These are phyloP conservation scores for Myotis pilosus DNA, from an alignment of 2,797 vertebrate genomes.

Conservation along the genomic window DNA sequence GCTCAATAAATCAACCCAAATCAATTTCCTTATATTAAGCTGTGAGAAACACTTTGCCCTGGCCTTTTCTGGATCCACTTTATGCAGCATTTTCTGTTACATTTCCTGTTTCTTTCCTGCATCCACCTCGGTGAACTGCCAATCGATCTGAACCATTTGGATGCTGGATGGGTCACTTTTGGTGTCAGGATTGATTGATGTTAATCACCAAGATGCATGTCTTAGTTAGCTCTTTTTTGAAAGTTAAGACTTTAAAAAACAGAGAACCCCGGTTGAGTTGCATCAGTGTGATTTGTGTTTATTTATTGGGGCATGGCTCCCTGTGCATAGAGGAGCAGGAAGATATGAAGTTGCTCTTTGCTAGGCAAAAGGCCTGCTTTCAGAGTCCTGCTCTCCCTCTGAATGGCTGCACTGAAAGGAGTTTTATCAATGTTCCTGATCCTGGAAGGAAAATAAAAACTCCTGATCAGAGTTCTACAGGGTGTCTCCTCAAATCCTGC, in stretches of 20 bases:
- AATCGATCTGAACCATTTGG: slow-evolving; percentile 2
- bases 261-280: neutral
- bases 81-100: neutral
- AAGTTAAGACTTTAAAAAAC: slow-evolving; percentile 41
- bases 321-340: neutral
- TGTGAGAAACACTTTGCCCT: neutral
- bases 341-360: neutral
- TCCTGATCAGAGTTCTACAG: slow-evolving; percentile 25
- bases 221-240: neutral
- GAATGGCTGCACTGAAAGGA: slow-evolving; percentile 34
- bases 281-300: slow-evolving; percentile 3
- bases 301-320: neutral
- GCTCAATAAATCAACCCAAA: no score
- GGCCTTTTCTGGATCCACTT: neutral
- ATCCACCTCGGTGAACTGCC: neutral
- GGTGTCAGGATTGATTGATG: slow-evolving; percentile 50
- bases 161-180: slow-evolving; percentile 11
- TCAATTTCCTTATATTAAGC: neutral
- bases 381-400: neutral
- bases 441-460: slow-evolving; percentile 64
- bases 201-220: slow-evolving; percentile 50
- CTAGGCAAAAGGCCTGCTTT: neutral
- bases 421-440: slow-evolving; percentile 60
- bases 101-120: neutral
- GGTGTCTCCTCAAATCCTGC: slow-evolving; percentile 4